These are phyloP conservation scores for Rambutsinella grinnellia DNA, from an alignment of 2,888 invertebrate genomes.

Conservation along the genomic window DNA sequence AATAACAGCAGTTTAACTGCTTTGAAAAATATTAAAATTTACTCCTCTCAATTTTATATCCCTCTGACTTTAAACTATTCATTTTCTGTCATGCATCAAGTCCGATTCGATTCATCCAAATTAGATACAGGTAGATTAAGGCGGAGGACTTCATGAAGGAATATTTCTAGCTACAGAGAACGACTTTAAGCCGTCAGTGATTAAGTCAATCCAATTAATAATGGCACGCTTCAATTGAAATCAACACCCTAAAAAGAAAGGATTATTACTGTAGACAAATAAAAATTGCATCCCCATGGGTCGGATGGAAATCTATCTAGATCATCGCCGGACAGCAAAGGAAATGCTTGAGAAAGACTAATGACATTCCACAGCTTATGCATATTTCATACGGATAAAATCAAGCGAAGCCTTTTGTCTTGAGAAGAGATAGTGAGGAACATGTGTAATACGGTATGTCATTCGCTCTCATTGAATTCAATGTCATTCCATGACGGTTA, in stretches of 20 bases:
- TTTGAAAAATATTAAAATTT: too few relatives aligned
- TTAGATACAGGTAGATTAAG: too few relatives aligned
- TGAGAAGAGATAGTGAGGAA: neutral
- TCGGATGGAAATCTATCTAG: slow-evolving; percentile 32
- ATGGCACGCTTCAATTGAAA: slow-evolving; percentile 64
- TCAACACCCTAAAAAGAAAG: slow-evolving; percentile 52
- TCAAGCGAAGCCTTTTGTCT: neutral
- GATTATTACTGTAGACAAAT: slow-evolving; percentile 16
- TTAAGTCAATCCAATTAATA: slow-evolving; percentile 65
- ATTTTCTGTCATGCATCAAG: too few relatives aligned
- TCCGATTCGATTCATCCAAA: too few relatives aligned
- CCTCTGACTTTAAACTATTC: too few relatives aligned
- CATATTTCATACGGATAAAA: neutral
- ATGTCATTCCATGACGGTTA: slow-evolving; percentile 12
- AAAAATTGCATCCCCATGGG: slow-evolving; percentile 12
- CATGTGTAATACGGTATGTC: neutral
- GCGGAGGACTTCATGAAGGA: too few relatives aligned
- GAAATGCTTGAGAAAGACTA: too few relatives aligned
- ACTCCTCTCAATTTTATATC: too few relatives aligned
- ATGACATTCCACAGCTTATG: too few relatives aligned
- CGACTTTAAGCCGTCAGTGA: slow-evolving; percentile 46
- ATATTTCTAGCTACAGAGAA: too few relatives aligned
- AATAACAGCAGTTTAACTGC: too few relatives aligned
- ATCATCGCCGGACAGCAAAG: too few relatives aligned
- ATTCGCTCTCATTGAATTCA: neutral